Base-by-base conservation (phyloP, 2,888 invertebrate species). In the Trichopoda pennipes region DNA sequence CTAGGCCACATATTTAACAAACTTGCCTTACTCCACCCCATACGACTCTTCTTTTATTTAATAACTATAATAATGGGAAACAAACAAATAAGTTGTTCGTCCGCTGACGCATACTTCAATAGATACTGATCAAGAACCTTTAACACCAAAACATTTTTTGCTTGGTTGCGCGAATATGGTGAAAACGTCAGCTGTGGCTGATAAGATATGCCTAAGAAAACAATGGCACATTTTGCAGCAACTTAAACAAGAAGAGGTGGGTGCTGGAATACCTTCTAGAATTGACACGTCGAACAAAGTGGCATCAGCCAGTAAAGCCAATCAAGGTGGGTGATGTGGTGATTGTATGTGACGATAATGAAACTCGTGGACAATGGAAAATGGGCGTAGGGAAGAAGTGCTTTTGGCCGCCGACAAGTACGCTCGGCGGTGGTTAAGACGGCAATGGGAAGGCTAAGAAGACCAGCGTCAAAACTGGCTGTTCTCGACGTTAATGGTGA, bases 191-290 rank as follows among this genome's bases (percentile, higher is more conserved):
- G 10, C 42, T 23, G 3, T 69, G 74, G 44, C 28, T 78, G n/a
- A n/a, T n/a, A n/a, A n/a, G n/a, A n/a, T n/a, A n/a, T n/a, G n/a
- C n/a, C n/a, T n/a, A 3, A 51, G 76, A 14, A 84, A 84, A 38
- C 83, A 85, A 44, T 85, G 81, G 82, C 80, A 79, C 16, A 81
- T 84, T n/a, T 23, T 78, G 2, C 84, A 79, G 61, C 83, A 83
- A 21, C 17, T 83, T 16, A 76, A 76, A 21, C 79, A 79, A 55
- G n/a, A n/a, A n/a, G n/a, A n/a, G n/a, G 68, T 38, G 38, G 38
- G 38, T 38, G 12, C 55, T 70, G 38, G 75, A 69, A 55, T 47
- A 63, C 60, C 58, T 79, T 1, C 63, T 82, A 0, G 75, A 75
- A n/a, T 47, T 82, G 12, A 75, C 72, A 14, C 53, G 81, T 1